Base-by-base conservation (phyloP, 2,113 vertebrate genomes). In the Elachura formosa region DNA sequence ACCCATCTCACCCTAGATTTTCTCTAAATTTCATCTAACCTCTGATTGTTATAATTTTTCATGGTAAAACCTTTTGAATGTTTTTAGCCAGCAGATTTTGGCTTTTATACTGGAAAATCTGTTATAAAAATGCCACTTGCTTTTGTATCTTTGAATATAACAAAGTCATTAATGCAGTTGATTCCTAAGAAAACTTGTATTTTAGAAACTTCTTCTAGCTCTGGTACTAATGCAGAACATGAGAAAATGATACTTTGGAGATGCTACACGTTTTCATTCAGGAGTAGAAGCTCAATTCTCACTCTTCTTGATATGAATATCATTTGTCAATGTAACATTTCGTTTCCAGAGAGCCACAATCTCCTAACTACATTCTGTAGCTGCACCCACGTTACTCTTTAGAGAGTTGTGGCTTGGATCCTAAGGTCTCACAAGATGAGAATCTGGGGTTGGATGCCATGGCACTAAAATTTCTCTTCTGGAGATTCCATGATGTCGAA, bases 41-140 rank as follows among this genome's bases (percentile, higher is more conserved):
- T 46, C 64, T 24, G 43, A 74, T 51, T 67, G 78, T 56, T 88
- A 33, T 1, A 72, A 77, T 81, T 94, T 94, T 91, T 95, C 75
- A 88, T 40, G 64, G 68, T 92, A 93, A 96, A 97, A 56, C 43
- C 72, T 86, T 89, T 68, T 81, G 80, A 89, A 45, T 72, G 51
- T 86, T 94, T 88, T 72, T n/a, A 78, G 76, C 67, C 85, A 96
- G 64, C 29, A 84, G 52, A 90, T 25, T 90, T 79, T 86, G 92
- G 92, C 85, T 95, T 96, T 90, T 86, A 49, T 38, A 90, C 72
- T 86, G 73, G 92, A 92, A 96, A 96, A 58, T 93, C 62, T 80
- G 82, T 87, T 91, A 90, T 10, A 71, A 31, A 92, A 86, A 88
- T 81, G 90, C 92, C 92, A 88, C 26, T 95, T 71, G 91, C 85